phyloP scores from a whole-genome alignment of 2,797 vertebrate species.

The Lindbergichthys nudifrons region DNA sequence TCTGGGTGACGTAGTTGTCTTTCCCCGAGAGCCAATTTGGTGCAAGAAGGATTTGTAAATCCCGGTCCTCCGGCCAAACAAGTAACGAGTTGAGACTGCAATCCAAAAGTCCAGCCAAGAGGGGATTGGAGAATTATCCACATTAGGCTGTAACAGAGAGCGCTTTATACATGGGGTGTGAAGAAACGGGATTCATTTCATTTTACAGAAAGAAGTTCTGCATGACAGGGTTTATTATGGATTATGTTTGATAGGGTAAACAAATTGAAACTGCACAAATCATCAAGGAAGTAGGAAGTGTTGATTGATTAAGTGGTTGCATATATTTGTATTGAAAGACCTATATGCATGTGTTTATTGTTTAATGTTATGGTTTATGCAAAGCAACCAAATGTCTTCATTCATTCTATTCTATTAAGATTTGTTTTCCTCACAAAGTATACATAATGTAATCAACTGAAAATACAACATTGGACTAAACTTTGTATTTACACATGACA shows the following conservation, averaged over 20 bases:
- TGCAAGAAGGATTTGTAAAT: slow-evolving; percentile 67
- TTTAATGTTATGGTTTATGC: background rate
- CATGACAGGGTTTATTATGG: background rate
- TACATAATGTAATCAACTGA: background rate
- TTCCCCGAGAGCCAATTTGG: slow-evolving; percentile 54
- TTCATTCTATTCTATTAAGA: no score
- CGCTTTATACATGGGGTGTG: slow-evolving; percentile 37
- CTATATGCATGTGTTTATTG: background rate
- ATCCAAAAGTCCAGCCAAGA: slow-evolving; percentile 54
- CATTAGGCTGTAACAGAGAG: slow-evolving; percentile 55
- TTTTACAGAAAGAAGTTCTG: slow-evolving; percentile 24
- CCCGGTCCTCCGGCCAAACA: slow-evolving; percentile 63
- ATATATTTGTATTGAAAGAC: background rate
- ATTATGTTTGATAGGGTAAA: background rate
- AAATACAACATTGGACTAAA: background rate
- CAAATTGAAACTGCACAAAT: background rate
- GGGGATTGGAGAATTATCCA: slow-evolving; percentile 51
- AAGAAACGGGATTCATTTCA: slow-evolving; percentile 30
- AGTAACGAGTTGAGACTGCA: slow-evolving; percentile 59
- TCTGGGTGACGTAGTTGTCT: slow-evolving; percentile 72
- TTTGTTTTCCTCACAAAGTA: background rate
- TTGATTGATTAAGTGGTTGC: background rate
- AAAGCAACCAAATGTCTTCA: background rate
- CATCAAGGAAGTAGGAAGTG: background rate
- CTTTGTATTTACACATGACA: background rate